Percentiles rank a stretch among this genome's conserved stretches.
Evolutionary conservation across 2,888 invertebrate species (phyloP).

Genomic region (Sinotaia quadrata): DNA sequence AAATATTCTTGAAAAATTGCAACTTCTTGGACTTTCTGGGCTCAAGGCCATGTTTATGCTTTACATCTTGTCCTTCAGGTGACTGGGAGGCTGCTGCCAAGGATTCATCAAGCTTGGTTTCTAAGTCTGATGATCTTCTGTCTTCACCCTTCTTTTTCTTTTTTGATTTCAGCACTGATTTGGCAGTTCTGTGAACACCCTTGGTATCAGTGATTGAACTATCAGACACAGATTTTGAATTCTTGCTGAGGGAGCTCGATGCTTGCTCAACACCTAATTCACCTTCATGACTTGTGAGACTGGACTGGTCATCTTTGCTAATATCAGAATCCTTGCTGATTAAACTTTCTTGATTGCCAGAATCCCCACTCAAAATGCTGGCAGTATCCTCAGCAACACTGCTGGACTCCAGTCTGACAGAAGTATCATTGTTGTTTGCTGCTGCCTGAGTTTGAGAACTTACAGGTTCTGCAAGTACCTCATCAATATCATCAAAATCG

Average conservation of each 20-base stretch:
- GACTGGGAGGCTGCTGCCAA: neutral
- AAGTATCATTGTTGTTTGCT: neutral
- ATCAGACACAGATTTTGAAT: neutral
- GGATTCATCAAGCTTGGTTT: slow-evolving; percentile 19
- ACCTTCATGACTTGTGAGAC: slow-evolving; percentile 1
- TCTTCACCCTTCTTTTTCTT: neutral
- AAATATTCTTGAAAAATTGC: slow-evolving; percentile 21
- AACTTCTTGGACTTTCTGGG: slow-evolving; percentile 26
- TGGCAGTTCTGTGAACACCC: neutral
- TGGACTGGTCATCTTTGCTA: neutral
- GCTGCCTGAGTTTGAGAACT: neutral
- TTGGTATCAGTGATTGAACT: neutral
- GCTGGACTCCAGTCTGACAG: neutral
- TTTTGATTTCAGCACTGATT: neutral
- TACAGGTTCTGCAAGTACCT: neutral
- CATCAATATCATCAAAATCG: slow-evolving; percentile 28
- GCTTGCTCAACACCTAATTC: neutral
- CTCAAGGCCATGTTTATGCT: neutral
- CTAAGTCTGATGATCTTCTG: slow-evolving; percentile 14
- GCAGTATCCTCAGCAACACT: slow-evolving; percentile 3
- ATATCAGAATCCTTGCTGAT: slow-evolving; percentile 2
- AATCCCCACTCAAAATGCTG: slow-evolving; percentile 24
- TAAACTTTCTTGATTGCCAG: slow-evolving; percentile 19
- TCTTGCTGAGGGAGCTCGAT: neutral
- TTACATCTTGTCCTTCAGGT: neutral